Conservation (phyloP, 30 jellyfish, hydroid and myxozoan genomes). For the Cassiopea xamachana region DNA sequence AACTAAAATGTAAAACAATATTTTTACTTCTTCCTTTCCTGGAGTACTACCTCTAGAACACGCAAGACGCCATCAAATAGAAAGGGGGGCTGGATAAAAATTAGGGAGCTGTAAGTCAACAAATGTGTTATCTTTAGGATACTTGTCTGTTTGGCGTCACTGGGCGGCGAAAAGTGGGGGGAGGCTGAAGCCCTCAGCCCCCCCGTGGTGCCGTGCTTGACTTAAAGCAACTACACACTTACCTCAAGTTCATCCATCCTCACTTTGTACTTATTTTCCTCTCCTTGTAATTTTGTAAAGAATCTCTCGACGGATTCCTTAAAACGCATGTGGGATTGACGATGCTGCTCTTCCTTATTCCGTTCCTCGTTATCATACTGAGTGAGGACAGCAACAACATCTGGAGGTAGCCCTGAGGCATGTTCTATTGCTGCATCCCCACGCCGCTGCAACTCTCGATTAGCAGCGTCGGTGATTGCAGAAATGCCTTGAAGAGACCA, state of each 20-base stretch:
- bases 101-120: no score
- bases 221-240: no score
- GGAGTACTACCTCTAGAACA: no score
- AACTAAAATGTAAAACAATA: no score
- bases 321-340: slow-evolving; percentile 72
- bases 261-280: slow-evolving; percentile 80
- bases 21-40: no score
- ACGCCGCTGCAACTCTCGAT: slow-evolving; percentile 77
- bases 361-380: slow-evolving; percentile 82
- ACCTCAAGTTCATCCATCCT: slow-evolving; percentile 97
- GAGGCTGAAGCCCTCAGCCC: no score
- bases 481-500: slow-evolving; percentile 30
- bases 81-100: no score
- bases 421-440: slow-evolving; percentile 85
- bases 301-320: slow-evolving; percentile 79
- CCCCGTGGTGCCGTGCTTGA: no score
- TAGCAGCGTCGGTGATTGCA: slow-evolving; percentile 60
- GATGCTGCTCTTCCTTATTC: slow-evolving; percentile 78
- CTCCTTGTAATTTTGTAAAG: slow-evolving; percentile 85
- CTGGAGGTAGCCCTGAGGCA: slow-evolving; percentile 97
- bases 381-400: slow-evolving; percentile 93
- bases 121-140: no score
- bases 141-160: no score
- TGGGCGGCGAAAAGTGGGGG: no score
- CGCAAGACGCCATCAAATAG: no score